Base-by-base conservation (phyloP, 1,140 invertebrate species). In the Diachasmimorpha longicaudata region DNA sequence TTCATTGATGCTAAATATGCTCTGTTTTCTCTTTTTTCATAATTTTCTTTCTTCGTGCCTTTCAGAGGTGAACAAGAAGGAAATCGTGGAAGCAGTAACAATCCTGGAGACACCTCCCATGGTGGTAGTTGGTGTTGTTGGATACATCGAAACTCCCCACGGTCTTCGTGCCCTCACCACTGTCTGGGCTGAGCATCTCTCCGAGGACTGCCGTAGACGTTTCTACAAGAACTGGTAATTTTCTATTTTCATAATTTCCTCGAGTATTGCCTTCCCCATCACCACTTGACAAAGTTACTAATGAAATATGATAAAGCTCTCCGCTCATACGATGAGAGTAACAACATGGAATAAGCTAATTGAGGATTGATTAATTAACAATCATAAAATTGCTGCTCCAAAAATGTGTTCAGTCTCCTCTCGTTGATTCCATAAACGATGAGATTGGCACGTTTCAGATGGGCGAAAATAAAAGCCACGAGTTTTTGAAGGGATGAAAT, bases 181-280 rank as follows among this genome's bases (percentile, higher is more conserved):
- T 70, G 94, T 99, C 36, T 99, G 97, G 95, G 98, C 99, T 72
- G 98, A 99, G 89, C 99, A 99, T 92, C 91, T 99, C 82, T 96
- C 96, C 48, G 99, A 99, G 90, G 99, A 99, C 85, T 99, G 97
- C 88, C 93, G 96, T 81, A 94, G 99, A 86, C 93, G 99, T 81
- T 99, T 99, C 92, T 99, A 99, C 92, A 99, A 99, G 92, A 99
- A 99, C 90, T 99, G 99, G 99, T 99, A 93, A 52, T 16, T 52
- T 9, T n/a, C 69, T 36, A 46, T 48, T 72, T 70, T 21, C 13
- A 42, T 68, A 46, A 19, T 31, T 63, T 63, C n/a, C 25, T 21
- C 16, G n/a, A 31, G 39, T 4, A 42, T 42, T 42, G 4, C 13
- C 39, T 42, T 42, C 9, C 2, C 13, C 39, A 42, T 42, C 39